These are phyloP conservation scores for Hylaea fasciaria DNA, from an alignment of 2,888 invertebrate genomes.

Conservation along the genomic window DNA sequence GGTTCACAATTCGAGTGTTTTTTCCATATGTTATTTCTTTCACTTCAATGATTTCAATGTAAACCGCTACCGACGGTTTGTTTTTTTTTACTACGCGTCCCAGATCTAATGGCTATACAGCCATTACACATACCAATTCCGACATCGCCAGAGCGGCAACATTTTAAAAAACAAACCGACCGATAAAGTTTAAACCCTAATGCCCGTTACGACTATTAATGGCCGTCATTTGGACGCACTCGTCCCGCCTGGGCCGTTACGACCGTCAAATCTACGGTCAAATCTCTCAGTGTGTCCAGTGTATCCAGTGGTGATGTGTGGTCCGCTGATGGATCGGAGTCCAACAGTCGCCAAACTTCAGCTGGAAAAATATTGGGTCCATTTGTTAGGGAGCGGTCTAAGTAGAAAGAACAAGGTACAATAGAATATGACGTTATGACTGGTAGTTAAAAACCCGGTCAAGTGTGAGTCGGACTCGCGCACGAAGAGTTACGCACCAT, in stretches of 20 bases:
- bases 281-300: constrained; percentile 34
- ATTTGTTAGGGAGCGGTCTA: constrained; percentile 58
- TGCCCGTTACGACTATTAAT: constrained; percentile 37
- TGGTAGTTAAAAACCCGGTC: too few species aligned
- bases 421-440: neutral
- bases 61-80: too few species aligned
- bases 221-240: constrained; percentile 34
- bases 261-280: constrained; percentile 36
- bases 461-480: too few species aligned
- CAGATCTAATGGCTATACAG: too few species aligned
- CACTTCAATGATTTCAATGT: too few species aligned
- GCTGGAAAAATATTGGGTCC: constrained; percentile 64
- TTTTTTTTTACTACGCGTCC: too few species aligned
- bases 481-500: too few species aligned
- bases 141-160: constrained; percentile 7
- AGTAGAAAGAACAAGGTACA: constrained; percentile 21
- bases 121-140: neutral
- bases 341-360: constrained; percentile 60
- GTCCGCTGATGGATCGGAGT: constrained; percentile 57
- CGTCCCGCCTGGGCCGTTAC: constrained; percentile 34
- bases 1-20: too few species aligned
- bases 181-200: constrained; percentile 27
- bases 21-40: too few species aligned
- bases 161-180: constrained; percentile 31
- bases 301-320: constrained; percentile 45